Evolutionary conservation across 2,888 invertebrate species (phyloP).

Genomic region (Fragum fragum): DNA sequence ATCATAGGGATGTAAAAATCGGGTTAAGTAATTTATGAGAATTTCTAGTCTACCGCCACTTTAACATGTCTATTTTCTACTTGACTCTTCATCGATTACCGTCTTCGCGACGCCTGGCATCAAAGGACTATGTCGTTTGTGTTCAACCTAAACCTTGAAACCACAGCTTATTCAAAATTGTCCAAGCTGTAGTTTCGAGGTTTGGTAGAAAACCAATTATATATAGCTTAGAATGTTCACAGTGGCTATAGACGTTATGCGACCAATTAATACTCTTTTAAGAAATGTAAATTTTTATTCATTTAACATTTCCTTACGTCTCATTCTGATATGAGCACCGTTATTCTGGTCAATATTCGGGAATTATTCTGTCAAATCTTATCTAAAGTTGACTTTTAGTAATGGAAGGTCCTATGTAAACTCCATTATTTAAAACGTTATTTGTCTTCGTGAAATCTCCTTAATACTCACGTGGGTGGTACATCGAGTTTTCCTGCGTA

Average conservation of each 20-base stretch:
- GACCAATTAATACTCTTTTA: too few species aligned
- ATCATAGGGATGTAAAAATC: too few species aligned
- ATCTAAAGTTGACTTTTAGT: constrained; percentile 61
- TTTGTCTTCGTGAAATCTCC: constrained; percentile 43
- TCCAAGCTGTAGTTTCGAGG: too few species aligned
- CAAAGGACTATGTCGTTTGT: too few species aligned
- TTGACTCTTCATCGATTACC: constrained; percentile 13
- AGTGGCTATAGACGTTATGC: too few species aligned
- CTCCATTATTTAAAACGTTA: constrained; percentile 42
- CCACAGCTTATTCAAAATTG: too few species aligned
- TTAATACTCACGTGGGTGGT: constrained; percentile 56
- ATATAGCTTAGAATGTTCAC: too few species aligned
- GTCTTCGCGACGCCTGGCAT: background rate
- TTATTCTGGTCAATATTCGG: constrained; percentile 58
- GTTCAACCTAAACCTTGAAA: too few species aligned
- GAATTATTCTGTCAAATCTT: constrained; percentile 63
- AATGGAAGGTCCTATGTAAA: constrained; percentile 59
- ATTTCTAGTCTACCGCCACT: background rate
- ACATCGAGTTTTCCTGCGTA: constrained; percentile 36
- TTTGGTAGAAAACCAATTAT: too few species aligned
- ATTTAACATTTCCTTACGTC: background rate
- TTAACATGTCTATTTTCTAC: background rate
- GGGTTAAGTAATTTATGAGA: too few species aligned
- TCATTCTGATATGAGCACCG: constrained; percentile 7
- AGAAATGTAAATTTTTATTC: too few species aligned